Evolutionary conservation across 2,797 vertebrate species (phyloP), one percentile per base, ranked within the genome.

Genomic region (Premnoplex brunnescens): DNA sequence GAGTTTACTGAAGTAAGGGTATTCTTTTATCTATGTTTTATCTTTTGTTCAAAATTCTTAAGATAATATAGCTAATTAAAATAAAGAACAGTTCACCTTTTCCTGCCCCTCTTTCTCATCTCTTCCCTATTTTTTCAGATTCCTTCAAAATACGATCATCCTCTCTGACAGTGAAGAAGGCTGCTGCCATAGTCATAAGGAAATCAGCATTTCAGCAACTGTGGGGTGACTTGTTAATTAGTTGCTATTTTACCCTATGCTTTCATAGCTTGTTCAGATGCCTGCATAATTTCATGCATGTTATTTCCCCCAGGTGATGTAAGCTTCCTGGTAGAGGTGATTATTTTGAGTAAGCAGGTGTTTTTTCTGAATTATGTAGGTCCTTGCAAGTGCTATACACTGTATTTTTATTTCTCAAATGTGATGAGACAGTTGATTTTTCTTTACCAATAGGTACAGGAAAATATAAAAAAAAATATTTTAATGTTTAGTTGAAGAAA

Each of bases 241-340:
- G 30, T 21, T 89, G 80, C 78, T 30, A 52, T 93, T 96, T 95
- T 36, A 91, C 32, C 37, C 54, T n/a, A 23, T 81, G 54, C 58
- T 90, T 91, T 51, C 32, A 41, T 32, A 69, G 81, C 59, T 79
- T 89, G 43, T 93, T 89, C 49, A 88, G 48, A 67, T 91, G 41
- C 22, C 71, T 96, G 84, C 68, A 16, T 88, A 85, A 93, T 93
- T 96, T 95, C 88, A 85, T 85, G 79, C 63, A 49, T 89, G 85
- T 84, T 94, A 63, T 66, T 91, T 23, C 16, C 76, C 63, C 14
- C 34, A 44, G 34, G 24, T 74, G 36, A 7, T 62, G 16, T 30
- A 60, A 68, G 26, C 27, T 84, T 88, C 44, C 60, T 81, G 58
- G n/a, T 19, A 84, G 30, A 49, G 22, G 30, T 52, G 52, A 68